Evolutionary conservation across 2,797 vertebrate species (phyloP).

Genomic region (Syngnathus rostellatus): DNA sequence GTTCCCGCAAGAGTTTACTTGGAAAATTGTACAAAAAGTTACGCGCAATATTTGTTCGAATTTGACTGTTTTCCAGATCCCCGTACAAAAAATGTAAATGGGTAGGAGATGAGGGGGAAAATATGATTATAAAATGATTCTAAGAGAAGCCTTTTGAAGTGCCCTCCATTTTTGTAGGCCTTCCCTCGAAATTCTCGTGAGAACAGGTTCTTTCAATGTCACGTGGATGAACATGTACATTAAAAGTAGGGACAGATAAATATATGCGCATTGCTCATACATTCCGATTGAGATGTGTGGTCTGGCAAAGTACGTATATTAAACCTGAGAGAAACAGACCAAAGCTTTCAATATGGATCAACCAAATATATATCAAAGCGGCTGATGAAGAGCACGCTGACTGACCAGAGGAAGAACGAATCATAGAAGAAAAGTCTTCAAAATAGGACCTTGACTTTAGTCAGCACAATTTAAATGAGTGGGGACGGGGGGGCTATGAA

Average conservation of each 20-base stretch:
- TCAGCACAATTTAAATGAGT: conserved; percentile 38
- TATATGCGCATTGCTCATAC: conserved; percentile 53
- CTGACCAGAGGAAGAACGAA: conserved; percentile 40
- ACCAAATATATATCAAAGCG: conserved; percentile 42
- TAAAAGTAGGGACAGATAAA: conserved; percentile 45
- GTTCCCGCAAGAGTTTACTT: conserved; percentile 1
- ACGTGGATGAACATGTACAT: conserved; percentile 47
- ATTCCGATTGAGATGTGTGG: conserved; percentile 56
- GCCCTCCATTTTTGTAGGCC: background rate
- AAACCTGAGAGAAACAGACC: conserved; percentile 68
- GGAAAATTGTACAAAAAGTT: conserved; percentile 2
- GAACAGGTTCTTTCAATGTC: conserved; percentile 20
- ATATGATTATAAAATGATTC: background rate
- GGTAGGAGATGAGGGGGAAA: conserved; percentile 14
- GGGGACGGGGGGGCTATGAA: conserved; percentile 44
- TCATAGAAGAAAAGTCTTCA: conserved; percentile 25
- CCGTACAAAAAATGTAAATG: background rate
- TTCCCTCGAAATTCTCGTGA: background rate
- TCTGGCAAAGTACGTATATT: conserved; percentile 48
- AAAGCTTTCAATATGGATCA: conserved; percentile 41
- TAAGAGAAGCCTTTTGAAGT: background rate
- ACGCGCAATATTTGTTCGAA: background rate
- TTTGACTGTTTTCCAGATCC: background rate
- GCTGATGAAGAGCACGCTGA: conserved; percentile 30
- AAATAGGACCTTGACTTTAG: conserved; percentile 28